Base-by-base conservation (phyloP, 2,888 invertebrate genomes). In the Pasiphila rectangulata region DNA sequence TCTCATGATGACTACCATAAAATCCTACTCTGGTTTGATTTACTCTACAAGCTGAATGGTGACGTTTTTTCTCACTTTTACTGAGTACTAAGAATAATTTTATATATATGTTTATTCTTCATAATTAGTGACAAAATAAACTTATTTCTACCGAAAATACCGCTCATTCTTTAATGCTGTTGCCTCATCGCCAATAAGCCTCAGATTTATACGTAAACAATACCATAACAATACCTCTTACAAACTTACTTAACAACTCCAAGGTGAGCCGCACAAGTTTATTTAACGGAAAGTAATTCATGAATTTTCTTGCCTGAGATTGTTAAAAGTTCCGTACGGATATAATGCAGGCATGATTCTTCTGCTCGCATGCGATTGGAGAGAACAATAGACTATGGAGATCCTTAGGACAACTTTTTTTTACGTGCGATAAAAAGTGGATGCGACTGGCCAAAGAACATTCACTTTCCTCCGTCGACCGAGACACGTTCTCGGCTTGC, bases 321-420 rank as follows among this genome's bases (percentile, higher is more conserved):
- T 72, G 71, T 74, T 72, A 74, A 72, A 74, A 74, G 65, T 72
- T 74, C 51, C 54, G 51, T 54, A 46, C 50, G 56, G 59, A 63
- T 63, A 67, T 61, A 63, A 66, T 63, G 56, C 47, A 55, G 52
- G 51, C 52, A 51, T 51, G 56, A 55, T 44, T 57, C 54, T 53
- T 40, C 20, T 52, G 36, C 47, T 40, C 49, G 52, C 45, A 49
- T 53, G 47, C 56, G 34, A 54, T 51, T 52, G 51, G 9, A 6
- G 9, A 3, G 2, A 10, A 32, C 32, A 32, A 3, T n/a, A 32
- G 5, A 6, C 32, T 32, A 10, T 19, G 16, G 32, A 17, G 32
- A 32, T 16, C 1, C 17, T 30, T 9, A 15, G 9, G 4, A 5
- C 2, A 12, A 27, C 7, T 27, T 7, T 13, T 27, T 13, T 7